Conservation (phyloP, 92 coral and sea anemone species). For the Galaxea fascicularis region DNA sequence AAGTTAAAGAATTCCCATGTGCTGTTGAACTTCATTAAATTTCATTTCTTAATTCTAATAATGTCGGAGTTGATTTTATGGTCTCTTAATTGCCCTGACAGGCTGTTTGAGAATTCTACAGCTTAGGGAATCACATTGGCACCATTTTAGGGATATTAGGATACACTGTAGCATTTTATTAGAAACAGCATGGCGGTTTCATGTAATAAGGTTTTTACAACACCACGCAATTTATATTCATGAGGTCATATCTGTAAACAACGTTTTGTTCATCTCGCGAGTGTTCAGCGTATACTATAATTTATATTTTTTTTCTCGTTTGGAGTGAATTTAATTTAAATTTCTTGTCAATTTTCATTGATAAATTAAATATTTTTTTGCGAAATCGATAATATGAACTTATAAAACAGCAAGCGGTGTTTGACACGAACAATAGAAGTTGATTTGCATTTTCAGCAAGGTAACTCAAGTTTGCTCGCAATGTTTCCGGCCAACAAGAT, state of each 20-base stretch:
- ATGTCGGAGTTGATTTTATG: constrained; percentile 51
- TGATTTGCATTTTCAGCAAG: constrained; percentile 53
- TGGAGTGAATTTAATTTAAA: constrained; percentile 23
- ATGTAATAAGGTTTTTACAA: constrained; percentile 69
- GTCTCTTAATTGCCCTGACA: constrained; percentile 45
- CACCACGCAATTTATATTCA: constrained; percentile 86
- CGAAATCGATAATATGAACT: constrained; percentile 11
- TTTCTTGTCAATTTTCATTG: neutral
- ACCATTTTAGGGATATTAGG: constrained; percentile 13
- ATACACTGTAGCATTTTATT: constrained; percentile 47
- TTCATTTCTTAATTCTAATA: constrained; percentile 60
- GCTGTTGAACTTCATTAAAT: constrained; percentile 77
- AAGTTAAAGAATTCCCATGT: constrained; percentile 95
- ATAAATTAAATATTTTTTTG: constrained; percentile 2
- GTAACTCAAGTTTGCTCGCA: constrained; percentile 48
- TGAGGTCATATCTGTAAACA: constrained; percentile 94
- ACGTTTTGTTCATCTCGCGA: constrained; percentile 75
- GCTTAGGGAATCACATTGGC: constrained; percentile 16
- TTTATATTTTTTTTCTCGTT: constrained; percentile 58
- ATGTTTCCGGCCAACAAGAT: constrained; percentile 55
- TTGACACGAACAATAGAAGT: constrained; percentile 38
- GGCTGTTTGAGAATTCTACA: constrained; percentile 17
- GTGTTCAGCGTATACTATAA: constrained; percentile 63
- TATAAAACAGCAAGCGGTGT: constrained; percentile 44
- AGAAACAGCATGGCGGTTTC: constrained; percentile 71